Base-by-base conservation (phyloP, 2,113 vertebrate species). In the Callipepla californica region DNA sequence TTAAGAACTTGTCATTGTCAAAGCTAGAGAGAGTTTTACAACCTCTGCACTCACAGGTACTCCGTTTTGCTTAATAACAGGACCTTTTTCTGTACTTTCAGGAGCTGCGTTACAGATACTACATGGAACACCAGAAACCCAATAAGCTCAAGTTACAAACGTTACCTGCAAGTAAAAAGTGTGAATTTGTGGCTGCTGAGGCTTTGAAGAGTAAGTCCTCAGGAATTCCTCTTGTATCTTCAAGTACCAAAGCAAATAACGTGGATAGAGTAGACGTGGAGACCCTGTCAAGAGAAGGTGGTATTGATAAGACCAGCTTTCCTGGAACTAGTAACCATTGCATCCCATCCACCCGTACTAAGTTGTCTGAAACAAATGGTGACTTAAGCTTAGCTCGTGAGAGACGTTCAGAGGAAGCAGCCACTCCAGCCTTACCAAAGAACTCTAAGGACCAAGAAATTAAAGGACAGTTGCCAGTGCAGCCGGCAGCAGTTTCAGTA, bases 71-170 rank as follows among this genome's bases (percentile, higher is more conserved):
- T 83, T 81, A 93, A 74, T 79, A 93, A 79, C 3, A 1, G 14
- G 44, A 11, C 45, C 63, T 30, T 82, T 87, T 58, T 58, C 80
- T 95, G 38, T 74, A 22, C 81, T 93, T 96, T 42, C 51, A 97
- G 97, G 97, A 97, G 67, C 65, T 96, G 17, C 96, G 96, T 84
- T 96, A 96, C 68, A 93, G 92, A 70, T 94, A 96, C 79, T 97
- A 96, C 12, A 72, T 92, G 91, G 90, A 87, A 80, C 34, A 4
- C 79, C 78, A 79, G 78, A 92, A 94, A 62, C 5, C 32, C 58
- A n/a, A 69, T 14, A 61, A 78, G 8, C 74, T 91, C 34, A 96
- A 96, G 78, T 38, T 40, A 36, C 74, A 89, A 18, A 73, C 45
- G 66, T 80, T 85, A 19, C 67, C 61, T 93, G 51, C 76, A 80